Percentiles rank a stretch among this genome's conserved stretches.
These are phyloP conservation scores for Cryptoprocta ferox DNA, from an alignment of 2,797 vertebrate genomes.

Conservation along the genomic window DNA sequence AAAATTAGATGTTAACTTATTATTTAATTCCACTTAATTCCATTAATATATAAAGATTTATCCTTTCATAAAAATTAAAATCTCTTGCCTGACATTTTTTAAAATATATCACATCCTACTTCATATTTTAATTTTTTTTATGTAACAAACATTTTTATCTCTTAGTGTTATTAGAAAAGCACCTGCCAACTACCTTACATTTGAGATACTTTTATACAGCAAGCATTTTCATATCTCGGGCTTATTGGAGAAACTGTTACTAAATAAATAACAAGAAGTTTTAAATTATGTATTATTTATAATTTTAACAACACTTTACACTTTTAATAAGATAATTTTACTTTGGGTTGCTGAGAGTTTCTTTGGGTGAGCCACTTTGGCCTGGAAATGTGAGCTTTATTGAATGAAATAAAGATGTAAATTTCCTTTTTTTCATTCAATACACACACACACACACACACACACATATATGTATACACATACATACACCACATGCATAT, in stretches of 20 bases:
- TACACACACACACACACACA: not conserved
- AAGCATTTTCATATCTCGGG: not conserved
- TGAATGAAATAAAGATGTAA: not conserved
- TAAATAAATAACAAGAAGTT: not conserved
- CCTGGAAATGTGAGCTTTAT: not conserved
- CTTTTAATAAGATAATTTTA: not conserved
- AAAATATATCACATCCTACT: not conserved
- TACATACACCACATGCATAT: no score
- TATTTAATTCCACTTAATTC: constrained; percentile 23
- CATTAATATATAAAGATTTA: not conserved
- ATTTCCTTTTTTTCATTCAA: not conserved
- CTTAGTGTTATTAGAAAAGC: not conserved
- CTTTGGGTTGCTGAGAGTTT: not conserved
- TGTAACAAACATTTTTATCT: not conserved
- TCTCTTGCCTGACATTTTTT: not conserved
- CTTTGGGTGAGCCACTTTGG: not conserved
- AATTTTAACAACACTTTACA: constrained; percentile 7
- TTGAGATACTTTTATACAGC: not conserved
- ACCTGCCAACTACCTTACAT: not conserved
- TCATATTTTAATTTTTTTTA: not conserved
- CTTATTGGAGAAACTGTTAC: not conserved
- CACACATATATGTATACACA: no score
- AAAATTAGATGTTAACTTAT: not conserved
- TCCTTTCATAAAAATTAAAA: not conserved
- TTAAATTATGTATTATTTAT: not conserved